Evolutionary conservation across 2,797 vertebrate genomes (phyloP).

Genomic region (Poeciliopsis infans): DNA sequence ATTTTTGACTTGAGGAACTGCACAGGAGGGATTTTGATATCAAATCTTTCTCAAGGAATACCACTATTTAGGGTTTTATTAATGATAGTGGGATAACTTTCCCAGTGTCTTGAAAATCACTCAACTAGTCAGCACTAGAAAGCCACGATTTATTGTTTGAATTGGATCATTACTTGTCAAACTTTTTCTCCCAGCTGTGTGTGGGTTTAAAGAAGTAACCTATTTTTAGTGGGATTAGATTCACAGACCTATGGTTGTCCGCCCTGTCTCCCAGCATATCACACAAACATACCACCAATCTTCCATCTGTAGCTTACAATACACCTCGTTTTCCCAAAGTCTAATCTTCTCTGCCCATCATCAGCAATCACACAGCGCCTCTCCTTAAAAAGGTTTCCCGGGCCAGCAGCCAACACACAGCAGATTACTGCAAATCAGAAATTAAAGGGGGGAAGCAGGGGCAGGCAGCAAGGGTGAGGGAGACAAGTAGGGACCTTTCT

Average conservation of each 20-base stretch:
- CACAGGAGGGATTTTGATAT: conserved; percentile 46
- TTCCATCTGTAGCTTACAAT: conserved; percentile 6
- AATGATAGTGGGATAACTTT: conserved; percentile 27
- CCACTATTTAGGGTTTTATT: conserved; percentile 41
- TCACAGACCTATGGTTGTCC: conserved; percentile 10
- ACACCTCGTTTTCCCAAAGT: conserved; percentile 30
- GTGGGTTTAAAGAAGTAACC: conserved; percentile 16
- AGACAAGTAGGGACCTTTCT: conserved; percentile 29
- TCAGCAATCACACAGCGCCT: conserved; percentile 58
- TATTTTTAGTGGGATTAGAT: conserved; percentile 30
- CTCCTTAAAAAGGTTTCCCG: conserved; percentile 55
- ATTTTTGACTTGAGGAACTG: conserved; percentile 37
- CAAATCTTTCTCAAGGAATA: conserved; percentile 53
- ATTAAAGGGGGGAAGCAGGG: conserved; percentile 52
- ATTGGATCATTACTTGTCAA: conserved; percentile 16
- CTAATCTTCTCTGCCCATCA: conserved; percentile 63
- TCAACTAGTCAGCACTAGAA: conserved; percentile 17
- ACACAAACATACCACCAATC: conserved; percentile 19
- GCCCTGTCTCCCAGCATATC: not conserved
- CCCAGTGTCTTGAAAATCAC: conserved; percentile 21
- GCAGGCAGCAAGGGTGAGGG: conserved; percentile 24
- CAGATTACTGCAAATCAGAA: conserved; percentile 64
- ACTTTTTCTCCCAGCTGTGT: conserved; percentile 12
- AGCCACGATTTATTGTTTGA: conserved; percentile 15
- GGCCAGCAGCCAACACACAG: conserved; percentile 52